Percentiles rank a stretch among this genome's conserved stretches.
Conservation (phyloP, 30 jellyfish, hydroid and myxozoan species). For the Aurelia aurita region DNA sequence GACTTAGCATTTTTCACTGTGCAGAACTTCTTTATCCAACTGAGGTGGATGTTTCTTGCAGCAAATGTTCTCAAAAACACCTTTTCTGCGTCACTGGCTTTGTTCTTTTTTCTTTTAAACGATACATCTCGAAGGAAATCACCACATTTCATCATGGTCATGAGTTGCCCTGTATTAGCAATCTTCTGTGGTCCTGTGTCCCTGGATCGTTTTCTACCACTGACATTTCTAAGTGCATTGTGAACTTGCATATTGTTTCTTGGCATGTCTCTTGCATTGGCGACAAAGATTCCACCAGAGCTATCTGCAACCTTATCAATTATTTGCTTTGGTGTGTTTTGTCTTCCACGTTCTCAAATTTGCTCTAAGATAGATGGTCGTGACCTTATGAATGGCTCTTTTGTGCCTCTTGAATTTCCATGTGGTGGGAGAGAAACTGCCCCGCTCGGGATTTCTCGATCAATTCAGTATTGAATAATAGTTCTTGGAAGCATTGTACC, state of each 20-base stretch:
- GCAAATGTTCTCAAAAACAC: conserved; percentile 4
- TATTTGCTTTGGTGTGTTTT: conserved; percentile 15
- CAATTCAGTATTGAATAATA: conserved; percentile 1
- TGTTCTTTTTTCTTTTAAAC: neutral
- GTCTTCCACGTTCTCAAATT: conserved; percentile 14
- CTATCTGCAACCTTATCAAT: conserved; percentile 1
- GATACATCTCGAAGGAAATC: conserved; percentile 21
- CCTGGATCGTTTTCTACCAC: conserved; percentile 7
- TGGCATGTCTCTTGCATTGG: conserved; percentile 23
- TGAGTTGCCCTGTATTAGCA: conserved; percentile 6
- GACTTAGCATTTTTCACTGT: conserved; percentile 5
- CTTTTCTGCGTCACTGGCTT: conserved; percentile 19
- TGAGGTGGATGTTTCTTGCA: no score
- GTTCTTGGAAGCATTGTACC: neutral
- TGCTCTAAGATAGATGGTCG: no score
- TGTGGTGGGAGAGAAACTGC: conserved; percentile 16
- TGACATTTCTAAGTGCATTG: conserved; percentile 22
- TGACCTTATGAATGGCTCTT: conserved; percentile 30
- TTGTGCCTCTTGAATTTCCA: conserved; percentile 9
- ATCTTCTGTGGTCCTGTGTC: conserved; percentile 13
- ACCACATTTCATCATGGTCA: conserved; percentile 27
- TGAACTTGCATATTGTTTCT: conserved; percentile 13
- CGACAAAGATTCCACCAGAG: neutral
- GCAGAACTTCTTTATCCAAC: no score
- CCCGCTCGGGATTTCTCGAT: conserved; percentile 13